A percentile compares a stretch with the other conserved stretches of the same genome.
Conservation (phyloP, 2,113 vertebrate species). For the Zosterops lateralis region DNA sequence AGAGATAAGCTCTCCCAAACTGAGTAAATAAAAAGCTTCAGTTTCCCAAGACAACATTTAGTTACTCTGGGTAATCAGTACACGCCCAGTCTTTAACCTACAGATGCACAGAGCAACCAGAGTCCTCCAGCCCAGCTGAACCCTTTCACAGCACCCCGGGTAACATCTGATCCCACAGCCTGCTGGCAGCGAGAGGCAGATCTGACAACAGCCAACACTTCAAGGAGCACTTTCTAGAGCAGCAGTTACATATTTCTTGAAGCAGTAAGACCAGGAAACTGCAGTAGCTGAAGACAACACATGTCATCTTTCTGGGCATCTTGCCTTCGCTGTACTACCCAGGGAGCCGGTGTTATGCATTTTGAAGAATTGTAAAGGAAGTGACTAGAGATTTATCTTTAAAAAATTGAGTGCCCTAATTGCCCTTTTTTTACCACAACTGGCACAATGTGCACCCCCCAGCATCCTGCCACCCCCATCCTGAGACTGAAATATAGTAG, state of each 20-base stretch:
- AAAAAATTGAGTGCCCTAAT: background rate
- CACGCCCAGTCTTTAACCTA: background rate
- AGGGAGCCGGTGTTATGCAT: background rate
- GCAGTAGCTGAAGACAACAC: conserved; percentile 4
- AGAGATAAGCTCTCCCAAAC: background rate
- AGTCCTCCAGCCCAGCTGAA: background rate
- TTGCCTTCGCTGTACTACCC: background rate
- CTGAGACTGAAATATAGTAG: background rate
- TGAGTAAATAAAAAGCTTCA: background rate
- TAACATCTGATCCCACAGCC: background rate
- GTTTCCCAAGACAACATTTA: background rate
- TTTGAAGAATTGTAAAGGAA: background rate
- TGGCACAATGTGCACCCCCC: background rate
- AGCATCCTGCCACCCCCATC: background rate
- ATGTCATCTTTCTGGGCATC: conserved; percentile 16
- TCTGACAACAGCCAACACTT: background rate
- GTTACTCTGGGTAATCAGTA: background rate
- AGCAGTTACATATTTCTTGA: background rate
- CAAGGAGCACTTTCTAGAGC: background rate
- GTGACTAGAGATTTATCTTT: background rate
- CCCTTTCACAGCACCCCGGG: background rate
- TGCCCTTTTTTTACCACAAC: conserved; percentile 32
- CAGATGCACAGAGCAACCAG: background rate
- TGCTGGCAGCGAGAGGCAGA: background rate
- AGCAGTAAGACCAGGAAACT: background rate